Base-by-base conservation (phyloP, 1,140 invertebrate species). In the Euura saliciscinereae region DNA sequence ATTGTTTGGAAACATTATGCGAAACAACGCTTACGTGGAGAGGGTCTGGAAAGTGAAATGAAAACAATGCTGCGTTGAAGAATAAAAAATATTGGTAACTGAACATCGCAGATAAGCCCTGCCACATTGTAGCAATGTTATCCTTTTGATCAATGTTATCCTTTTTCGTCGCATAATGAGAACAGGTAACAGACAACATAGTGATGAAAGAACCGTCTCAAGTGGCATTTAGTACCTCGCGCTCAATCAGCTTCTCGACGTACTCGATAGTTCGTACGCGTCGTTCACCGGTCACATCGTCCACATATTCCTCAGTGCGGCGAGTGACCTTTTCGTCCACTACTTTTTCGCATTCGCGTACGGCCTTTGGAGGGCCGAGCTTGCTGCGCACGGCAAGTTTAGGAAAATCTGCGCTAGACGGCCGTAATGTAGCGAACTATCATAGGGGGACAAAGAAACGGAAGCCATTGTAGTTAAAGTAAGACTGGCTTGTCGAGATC, bases 241-340 rank as follows among this genome's bases (percentile, higher is more conserved):
- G 95, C 89, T 97, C 95, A 88, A 97, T 95, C 86, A 96, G 92
- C 91, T 97, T 97, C 90, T 97, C 95, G 89, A 96, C 93, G 90
- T 96, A 95, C 91, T 97, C 94, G 85, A 97, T 91, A 72, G 96
- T 97, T 89, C 95, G 90, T 78, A 97, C 92, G 88, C 93, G 93
- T 84, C 91, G 91, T 86, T 94, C 93, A 79, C 95, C 95, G 74
- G 94, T 95, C 75, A 91, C 88, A 79, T 95, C 94, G 87, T 96
- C 95, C 78, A 95, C 86, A 88, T 94, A 95, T 86, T 97, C 95
- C 88, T 97, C 95, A 71, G 95, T 96, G 86, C 93, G 93, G 73
- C 92, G 90, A 77, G 93, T 94, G 78, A 96, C 92, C 87, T 94
- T 95, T 89, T 97, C 95, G 85, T 94, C 94, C 84, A 97, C 90